Base-by-base conservation (phyloP, 2,797 vertebrate species). In the Brachymystax lenok region DNA sequence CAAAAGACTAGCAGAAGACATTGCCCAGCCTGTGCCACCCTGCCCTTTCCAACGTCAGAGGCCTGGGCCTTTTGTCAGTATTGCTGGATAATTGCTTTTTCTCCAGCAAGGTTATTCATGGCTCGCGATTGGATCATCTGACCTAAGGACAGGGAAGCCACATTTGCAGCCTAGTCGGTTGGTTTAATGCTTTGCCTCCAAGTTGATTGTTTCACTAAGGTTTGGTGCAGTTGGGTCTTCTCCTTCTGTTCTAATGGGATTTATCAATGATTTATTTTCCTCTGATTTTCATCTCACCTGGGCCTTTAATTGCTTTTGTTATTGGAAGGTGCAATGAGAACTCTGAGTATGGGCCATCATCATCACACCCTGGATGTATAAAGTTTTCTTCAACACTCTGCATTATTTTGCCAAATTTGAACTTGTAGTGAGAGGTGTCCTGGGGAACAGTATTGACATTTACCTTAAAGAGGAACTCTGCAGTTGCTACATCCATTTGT, bases 61-160 rank as follows among this genome's bases (percentile, higher is more conserved):
- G 73, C 81, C 71, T 51, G 74, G 81, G 78, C 83, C 77, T 73
- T 83, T 82, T 84, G 85, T 86, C 83, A 78, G 40, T 66, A 76
- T 82, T 84, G 79, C 80, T 74, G 86, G 84, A 85, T 90, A 91
- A 92, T 90, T 88, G 88, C 85, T 92, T 91, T 89, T 81, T 46
- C 84, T 79, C 82, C 75, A 27, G 76, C 30, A 77, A 78, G 84
- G 83, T 86, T 89, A 87, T 88, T 84, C 85, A 83, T 88, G 88
- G 86, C 85, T 69, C 83, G 82, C 61, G 83, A 90, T 84, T 89
- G 84, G 85, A 89, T 88, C 79, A 71, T 83, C 81, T 63, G 69
- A 85, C 88, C 87, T 63, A 69, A 66, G 87, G 78, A 84, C 76
- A 76, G 74, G 63, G 66, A 80, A 84, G 85, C 74, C 79, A 75